These are phyloP conservation scores for Nematolebias whitei DNA, from an alignment of 2,113 vertebrate genomes.

Conservation along the genomic window DNA sequence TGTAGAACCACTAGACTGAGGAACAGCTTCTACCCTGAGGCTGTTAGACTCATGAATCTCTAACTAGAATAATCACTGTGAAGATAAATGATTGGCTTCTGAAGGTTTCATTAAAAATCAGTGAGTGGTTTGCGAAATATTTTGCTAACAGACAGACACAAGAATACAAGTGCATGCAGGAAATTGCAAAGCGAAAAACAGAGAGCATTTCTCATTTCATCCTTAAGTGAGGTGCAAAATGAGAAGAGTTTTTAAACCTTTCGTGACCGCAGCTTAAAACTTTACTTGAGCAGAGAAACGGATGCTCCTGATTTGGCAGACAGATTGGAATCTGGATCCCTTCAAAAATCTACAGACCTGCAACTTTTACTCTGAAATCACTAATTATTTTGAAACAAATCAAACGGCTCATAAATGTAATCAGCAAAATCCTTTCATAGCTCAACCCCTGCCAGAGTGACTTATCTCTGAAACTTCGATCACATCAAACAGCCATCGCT, in stretches of 20 bases:
- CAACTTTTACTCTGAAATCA: not conserved
- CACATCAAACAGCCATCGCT: not conserved
- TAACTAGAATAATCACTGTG: too few relatives aligned
- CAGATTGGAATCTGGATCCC: not conserved
- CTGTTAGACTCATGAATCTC: too few relatives aligned
- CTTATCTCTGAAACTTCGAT: slow-evolving; percentile 26
- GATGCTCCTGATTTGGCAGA: too few relatives aligned
- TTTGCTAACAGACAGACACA: too few relatives aligned
- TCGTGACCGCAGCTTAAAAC: slow-evolving; percentile 40
- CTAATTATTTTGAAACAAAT: slow-evolving; percentile 1
- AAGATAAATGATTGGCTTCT: too few relatives aligned
- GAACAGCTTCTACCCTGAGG: too few relatives aligned
- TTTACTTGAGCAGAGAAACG: slow-evolving; percentile 2
- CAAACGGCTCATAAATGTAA: not conserved
- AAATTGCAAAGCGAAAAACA: slow-evolving; percentile 30
- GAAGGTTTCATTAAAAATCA: too few relatives aligned
- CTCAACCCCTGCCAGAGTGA: not conserved
- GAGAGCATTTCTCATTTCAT: slow-evolving; percentile 26
- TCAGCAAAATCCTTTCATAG: not conserved
- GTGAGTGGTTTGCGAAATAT: too few relatives aligned
- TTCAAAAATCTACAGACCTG: slow-evolving; percentile 4
- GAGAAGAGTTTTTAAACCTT: too few relatives aligned
- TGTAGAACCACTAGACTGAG: too few relatives aligned
- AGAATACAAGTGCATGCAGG: slow-evolving; percentile 38
- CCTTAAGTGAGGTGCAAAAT: slow-evolving; percentile 9